phyloP scores from a whole-genome alignment of 2,113 vertebrate species.

The Cacatua alba region DNA sequence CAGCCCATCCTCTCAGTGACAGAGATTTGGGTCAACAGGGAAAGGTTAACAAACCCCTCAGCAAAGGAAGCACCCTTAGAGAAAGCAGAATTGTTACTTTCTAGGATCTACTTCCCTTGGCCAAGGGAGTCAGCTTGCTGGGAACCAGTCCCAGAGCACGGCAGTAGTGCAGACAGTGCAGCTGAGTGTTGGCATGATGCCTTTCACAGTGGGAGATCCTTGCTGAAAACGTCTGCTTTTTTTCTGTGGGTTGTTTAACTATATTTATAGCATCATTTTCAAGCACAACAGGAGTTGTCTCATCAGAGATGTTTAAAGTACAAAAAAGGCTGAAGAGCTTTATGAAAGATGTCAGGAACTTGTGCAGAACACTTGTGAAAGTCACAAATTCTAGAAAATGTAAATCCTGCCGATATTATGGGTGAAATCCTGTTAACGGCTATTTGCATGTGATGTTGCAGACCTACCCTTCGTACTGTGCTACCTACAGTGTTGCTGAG shows the following conservation, averaged over 20 bases:
- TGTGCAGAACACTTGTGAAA: background rate
- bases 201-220: background rate
- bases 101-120: background rate
- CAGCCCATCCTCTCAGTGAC: background rate
- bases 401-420: background rate
- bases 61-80: background rate
- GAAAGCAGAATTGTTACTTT: background rate
- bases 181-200: background rate
- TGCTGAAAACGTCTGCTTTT: background rate
- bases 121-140: background rate
- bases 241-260: background rate
- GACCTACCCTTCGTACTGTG: background rate
- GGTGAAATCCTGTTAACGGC: background rate
- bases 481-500: background rate
- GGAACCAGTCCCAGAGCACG: background rate
- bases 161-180: background rate
- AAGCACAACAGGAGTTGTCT: background rate
- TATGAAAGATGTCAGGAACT: background rate
- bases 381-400: background rate
- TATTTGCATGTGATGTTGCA: background rate
- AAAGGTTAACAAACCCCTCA: background rate
- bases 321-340: background rate
- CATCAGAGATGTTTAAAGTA: background rate
- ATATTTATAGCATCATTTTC: slow-evolving; percentile 9
- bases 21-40: background rate